A percentile compares a stretch with the other conserved stretches of the same genome.
phyloP scores from a whole-genome alignment of 2,797 vertebrate genomes.

The Enteromius fasciolatus region DNA sequence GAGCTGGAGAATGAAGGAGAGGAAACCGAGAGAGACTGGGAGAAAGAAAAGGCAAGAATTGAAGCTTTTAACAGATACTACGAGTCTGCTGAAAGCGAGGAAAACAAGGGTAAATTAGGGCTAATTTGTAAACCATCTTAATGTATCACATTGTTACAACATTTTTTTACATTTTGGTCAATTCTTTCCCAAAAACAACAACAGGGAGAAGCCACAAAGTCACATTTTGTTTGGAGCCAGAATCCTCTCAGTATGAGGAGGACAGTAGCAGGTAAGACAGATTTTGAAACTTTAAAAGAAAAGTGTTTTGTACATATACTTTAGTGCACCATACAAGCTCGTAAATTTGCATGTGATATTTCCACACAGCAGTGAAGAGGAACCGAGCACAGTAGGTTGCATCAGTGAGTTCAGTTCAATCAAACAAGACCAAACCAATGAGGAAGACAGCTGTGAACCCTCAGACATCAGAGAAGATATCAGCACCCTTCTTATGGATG shows the following conservation, averaged over 20 bases:
- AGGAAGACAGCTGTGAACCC: not conserved
- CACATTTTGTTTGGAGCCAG: constrained; percentile 69
- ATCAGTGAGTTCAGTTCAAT: constrained; percentile 26
- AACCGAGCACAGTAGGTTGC: constrained; percentile 48
- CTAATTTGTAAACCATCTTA: not conserved
- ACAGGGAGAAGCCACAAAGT: constrained; percentile 74
- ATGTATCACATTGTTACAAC: not conserved
- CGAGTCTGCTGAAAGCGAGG: constrained; percentile 57
- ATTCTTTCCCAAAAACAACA: constrained; percentile 35
- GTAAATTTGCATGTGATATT: not conserved
- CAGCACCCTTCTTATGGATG: constrained; percentile 33
- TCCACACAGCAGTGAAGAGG: constrained; percentile 60
- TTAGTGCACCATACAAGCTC: not conserved
- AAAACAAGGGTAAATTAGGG: constrained; percentile 49
- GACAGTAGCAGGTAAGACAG: constrained; percentile 72
- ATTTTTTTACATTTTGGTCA: not conserved
- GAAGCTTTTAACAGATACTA: constrained; percentile 76
- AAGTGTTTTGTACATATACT: not conserved
- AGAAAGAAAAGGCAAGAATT: constrained; percentile 74
- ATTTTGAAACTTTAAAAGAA: not conserved
- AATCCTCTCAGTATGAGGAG: constrained; percentile 68
- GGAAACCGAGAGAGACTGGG: constrained; percentile 69
- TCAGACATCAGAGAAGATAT: constrained; percentile 49
- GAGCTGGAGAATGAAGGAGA: constrained; percentile 51
- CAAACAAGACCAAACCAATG: constrained; percentile 15